phyloP scores from a whole-genome alignment of 2,888 invertebrate species.

The Argyresthia albistria region DNA sequence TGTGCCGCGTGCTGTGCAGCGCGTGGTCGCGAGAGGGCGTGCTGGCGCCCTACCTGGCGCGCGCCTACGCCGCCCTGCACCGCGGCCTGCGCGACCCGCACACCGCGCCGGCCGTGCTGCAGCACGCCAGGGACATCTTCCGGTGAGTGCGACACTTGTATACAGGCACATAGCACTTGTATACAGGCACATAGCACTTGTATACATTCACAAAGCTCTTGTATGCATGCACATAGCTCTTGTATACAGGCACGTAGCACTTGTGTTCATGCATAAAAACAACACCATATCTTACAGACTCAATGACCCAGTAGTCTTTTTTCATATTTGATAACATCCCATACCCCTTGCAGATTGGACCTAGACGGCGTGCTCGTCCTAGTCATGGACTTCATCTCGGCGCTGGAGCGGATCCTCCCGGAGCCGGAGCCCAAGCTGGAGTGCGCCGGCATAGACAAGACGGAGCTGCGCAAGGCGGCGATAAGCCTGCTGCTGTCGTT shows the following conservation, averaged over 20 bases:
- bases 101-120: conserved; percentile 87
- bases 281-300: no score
- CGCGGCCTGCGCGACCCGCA: conserved; percentile 84
- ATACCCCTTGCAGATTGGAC: conserved; percentile 74
- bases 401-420: conserved; percentile 91
- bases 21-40: conserved; percentile 96
- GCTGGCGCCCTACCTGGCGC: conserved; percentile 91
- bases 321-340: no score
- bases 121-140: conserved; percentile 90
- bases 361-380: conserved; percentile 93
- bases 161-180: not conserved
- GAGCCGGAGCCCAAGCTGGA: conserved; percentile 86
- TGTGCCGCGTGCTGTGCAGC: conserved; percentile 96
- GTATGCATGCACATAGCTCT: not conserved
- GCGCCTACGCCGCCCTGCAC: conserved; percentile 93
- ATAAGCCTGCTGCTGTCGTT: conserved; percentile 93
- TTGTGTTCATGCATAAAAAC: no score
- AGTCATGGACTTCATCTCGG: conserved; percentile 90
- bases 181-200: not conserved
- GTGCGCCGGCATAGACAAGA: conserved; percentile 77
- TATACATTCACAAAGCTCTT: not conserved
- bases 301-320: no score
- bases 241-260: no score
- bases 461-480: conserved; percentile 90
- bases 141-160: conserved; percentile 43